Base-by-base conservation (phyloP, 2,888 invertebrate genomes). In the Idaea biselata region DNA sequence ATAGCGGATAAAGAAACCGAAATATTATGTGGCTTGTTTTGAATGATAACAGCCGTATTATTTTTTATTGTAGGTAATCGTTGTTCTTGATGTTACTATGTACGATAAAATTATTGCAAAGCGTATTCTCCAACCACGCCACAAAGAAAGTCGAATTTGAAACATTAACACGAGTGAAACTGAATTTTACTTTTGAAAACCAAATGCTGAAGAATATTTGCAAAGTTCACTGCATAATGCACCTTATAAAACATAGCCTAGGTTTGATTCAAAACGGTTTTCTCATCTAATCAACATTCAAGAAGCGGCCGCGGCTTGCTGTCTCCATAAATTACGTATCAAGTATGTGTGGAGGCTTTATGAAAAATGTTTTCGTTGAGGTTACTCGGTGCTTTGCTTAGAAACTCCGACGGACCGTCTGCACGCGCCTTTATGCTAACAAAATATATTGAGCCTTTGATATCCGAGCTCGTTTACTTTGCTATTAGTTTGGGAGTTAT, bases 261-360 rank as follows among this genome's bases (percentile, higher is more conserved):
- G 62, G 73, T 79, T 76, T 70, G 72, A 80, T 79, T 82, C 77
- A 70, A 76, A 79, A 79, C 73, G 78, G 74, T 74, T 76, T 77
- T 74, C 62, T 68, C 72, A 69, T 87, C 85, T 88, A 86, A 90
- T 90, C 87, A 89, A 85, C 83, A 90, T 91, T 89, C 86, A 89
- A 86, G 87, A 66, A 78, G 82, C 83, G 82, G 73, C 76, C 78
- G 78, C 75, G 78, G 77, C 79, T 79, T 82, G 83, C 81, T 88
- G 89, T 90, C 89, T 86, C 82, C 86, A 89, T 90, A 91, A 90
- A 91, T 90, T 89, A 88, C 86, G 82, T 88, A 89, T 88, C 88
- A 89, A 88, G 87, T 84, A 85, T 88, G 84, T 86, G 85, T 78
- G 81, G 83, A 81, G 83, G 83, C 83, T 83, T 87, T 90, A 90